Conservation (phyloP, 2,113 vertebrate species). For the Poecilia latipinna region DNA sequence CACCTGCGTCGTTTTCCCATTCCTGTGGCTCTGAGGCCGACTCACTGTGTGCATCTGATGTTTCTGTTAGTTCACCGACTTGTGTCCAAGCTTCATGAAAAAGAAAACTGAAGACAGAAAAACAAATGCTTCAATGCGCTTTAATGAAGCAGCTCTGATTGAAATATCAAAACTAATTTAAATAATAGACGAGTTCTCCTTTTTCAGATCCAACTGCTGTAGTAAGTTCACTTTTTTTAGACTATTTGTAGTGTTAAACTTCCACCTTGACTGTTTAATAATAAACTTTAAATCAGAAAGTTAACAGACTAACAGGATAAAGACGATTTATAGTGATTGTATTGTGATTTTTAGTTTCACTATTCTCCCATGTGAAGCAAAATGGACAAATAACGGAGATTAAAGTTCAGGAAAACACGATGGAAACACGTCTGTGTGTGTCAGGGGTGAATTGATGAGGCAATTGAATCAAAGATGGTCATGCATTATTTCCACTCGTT, state of each 20-base stretch:
- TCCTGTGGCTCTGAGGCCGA: neutral
- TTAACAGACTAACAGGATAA: neutral
- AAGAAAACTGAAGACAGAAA: neutral
- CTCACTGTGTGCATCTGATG: neutral
- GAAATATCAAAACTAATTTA: no score
- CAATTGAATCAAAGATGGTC: conserved; percentile 31
- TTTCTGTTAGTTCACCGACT: no score
- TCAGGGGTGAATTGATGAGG: conserved; percentile 15
- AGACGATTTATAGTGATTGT: neutral
- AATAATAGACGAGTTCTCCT: no score
- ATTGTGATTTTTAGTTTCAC: neutral
- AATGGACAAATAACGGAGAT: neutral
- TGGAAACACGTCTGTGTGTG: neutral
- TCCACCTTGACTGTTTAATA: neutral
- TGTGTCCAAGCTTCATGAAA: neutral
- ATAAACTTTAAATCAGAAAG: no score
- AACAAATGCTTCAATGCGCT: no score
- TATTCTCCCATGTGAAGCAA: neutral
- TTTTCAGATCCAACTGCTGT: no score
- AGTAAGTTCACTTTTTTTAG: no score
- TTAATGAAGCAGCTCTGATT: no score
- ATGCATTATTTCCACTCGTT: neutral
- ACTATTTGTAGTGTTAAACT: neutral
- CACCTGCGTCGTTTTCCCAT: neutral
- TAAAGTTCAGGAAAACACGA: neutral